Percentiles rank a stretch among this genome's conserved stretches.
These are phyloP conservation scores for Sitobion miscanthi DNA, from an alignment of 1,140 invertebrate species.

Conservation along the genomic window DNA sequence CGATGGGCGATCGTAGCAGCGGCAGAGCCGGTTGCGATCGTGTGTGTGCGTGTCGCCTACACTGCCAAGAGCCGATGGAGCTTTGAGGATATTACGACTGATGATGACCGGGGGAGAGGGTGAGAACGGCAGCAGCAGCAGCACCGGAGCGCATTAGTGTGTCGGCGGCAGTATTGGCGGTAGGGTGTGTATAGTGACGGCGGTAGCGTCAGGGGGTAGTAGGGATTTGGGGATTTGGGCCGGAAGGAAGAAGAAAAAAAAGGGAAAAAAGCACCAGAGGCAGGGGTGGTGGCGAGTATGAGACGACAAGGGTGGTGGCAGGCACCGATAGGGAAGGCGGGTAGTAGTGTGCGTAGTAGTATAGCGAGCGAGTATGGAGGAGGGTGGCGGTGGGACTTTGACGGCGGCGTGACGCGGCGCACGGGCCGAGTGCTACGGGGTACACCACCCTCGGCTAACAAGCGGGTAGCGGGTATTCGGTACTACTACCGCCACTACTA, in stretches of 20 bases:
- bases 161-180: neutral
- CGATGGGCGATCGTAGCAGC: neutral
- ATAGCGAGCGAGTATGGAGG: neutral
- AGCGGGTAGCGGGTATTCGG: slow-evolving; percentile 39
- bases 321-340: neutral
- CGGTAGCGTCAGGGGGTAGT: slow-evolving; percentile 26
- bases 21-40: slow-evolving; percentile 30
- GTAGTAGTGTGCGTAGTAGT: neutral
- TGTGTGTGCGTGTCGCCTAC: slow-evolving; percentile 30
- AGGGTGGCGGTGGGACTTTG: slow-evolving; percentile 29
- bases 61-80: slow-evolving; percentile 42
- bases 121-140: slow-evolving; percentile 35
- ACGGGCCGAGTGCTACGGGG: slow-evolving; percentile 30
- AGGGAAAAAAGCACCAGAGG: slow-evolving; percentile 29
- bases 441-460: neutral
- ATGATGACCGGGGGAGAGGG: slow-evolving; percentile 24
- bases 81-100: slow-evolving; percentile 52
- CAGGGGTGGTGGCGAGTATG: neutral
- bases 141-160: slow-evolving; percentile 39
- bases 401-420: slow-evolving; percentile 45
- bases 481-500: neutral
- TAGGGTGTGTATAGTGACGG: slow-evolving; percentile 24
- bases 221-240: slow-evolving; percentile 46
- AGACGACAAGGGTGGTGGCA: neutral
- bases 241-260: slow-evolving; percentile 49